Base-by-base conservation (phyloP, 2,888 invertebrate species). In the Microdon myrmicae region DNA sequence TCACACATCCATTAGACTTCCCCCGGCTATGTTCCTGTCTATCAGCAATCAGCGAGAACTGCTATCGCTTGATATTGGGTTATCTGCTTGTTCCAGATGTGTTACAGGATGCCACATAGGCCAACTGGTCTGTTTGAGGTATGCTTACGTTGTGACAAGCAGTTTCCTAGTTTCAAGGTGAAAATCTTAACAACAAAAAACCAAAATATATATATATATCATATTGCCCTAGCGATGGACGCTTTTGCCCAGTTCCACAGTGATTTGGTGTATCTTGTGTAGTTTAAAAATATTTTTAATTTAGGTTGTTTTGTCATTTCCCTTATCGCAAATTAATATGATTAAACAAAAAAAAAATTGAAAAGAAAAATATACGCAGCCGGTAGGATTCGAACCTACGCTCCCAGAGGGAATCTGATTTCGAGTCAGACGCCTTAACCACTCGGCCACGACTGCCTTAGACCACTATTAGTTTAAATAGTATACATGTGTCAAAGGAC, bases 371-470 rank as follows among this genome's bases (percentile, higher is more conserved):
- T 1, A 23, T 8, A 54, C 41, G 31, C 25, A 37, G 28, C 22
- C 32, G 31, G 25, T 51, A 59, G 68, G 60, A 59, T 56, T 67
- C 53, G 56, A 64, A 64, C 64, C 64, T 64, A 64, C 64, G 64
- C 64, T 64, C 64, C 64, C 64, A 64, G 64, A 64, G 64, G 64
- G 64, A 64, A 64, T 64, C 64, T 64, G 64, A 64, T 64, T 64
- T 64, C 64, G 64, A 64, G 64, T 64, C 64, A 64, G 64, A 64
- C 64, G 64, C 64, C 64, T 64, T 64, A 64, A 64, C 64, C 64
- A 64, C 64, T 64, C 64, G 64, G 64, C 64, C 64, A 64, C 64
- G 64, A 64, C 64, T 64, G 64, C 64, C 53, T n/a, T n/a, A n/a
- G n/a, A n/a, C n/a, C n/a, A n/a, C n/a, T n/a, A n/a, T n/a, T n/a